Evolutionary conservation across 2,113 vertebrate species (phyloP), one percentile per base, ranked within the genome.

Genomic region (Syrrhaptes paradoxus): DNA sequence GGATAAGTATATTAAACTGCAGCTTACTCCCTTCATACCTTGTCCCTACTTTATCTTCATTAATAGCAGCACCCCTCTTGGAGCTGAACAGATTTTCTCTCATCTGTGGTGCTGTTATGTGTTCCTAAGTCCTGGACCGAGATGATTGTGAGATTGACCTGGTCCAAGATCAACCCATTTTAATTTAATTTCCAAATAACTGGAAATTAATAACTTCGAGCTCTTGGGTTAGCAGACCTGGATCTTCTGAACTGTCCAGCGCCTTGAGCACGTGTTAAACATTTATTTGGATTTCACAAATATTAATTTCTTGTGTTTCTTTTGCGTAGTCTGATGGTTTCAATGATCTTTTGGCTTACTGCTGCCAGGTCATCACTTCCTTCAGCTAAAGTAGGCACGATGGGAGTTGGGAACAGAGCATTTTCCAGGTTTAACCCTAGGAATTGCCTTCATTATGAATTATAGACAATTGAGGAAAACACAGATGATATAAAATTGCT

Each of bases 1-100:
- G 68, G 68, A 92, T 93, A 93, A 97, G 65, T 95, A 72, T 95
- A 97, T 97, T 90, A 96, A 95, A 90, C 65, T 87, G 83, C 90
- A 90, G 55, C 80, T 92, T 43, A 14, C 43, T 96, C 68, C 48
- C n/a, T 79, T 54, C 88, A 61, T 84, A 28, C 70, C 76, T 70
- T 25, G 38, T 63, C 65, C 31, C 41, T 67, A 14, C 36, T 82
- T 62, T 63, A 52, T 95, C 91, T 96, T 89, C 62, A 77, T 96
- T 92, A 86, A 49, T 32, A 13, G 5, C 4, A 29, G 73, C 65
- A 70, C 28, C 24, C 29, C 3, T 83, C 55, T 55, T 4, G 5
- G 81, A 72, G 38, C 4, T 54, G 79, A 81, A n/a, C 29, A 16
- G 46, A 41, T 17, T 36, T 86, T 77, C 58, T 51, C 43, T 87